phyloP scores from a whole-genome alignment of 2,797 vertebrate species.

The Melanogrammus aeglefinus region DNA sequence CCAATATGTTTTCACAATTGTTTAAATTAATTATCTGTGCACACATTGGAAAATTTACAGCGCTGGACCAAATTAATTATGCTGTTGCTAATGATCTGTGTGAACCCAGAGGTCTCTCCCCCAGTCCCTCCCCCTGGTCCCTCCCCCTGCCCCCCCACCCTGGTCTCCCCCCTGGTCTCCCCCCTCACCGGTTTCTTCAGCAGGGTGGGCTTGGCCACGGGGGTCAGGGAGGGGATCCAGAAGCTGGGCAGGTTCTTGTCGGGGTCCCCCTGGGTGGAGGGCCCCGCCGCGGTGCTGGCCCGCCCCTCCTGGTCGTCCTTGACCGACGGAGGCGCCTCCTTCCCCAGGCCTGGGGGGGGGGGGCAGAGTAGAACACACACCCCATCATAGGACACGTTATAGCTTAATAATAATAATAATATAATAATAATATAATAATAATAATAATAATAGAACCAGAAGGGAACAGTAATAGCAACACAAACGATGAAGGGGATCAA shows the following conservation, averaged over 20 bases:
- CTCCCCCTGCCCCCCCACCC: no score
- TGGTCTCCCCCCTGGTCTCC: no score
- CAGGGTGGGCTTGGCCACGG: constrained; percentile 81
- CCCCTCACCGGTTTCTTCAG: constrained; percentile 81
- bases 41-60: background rate
- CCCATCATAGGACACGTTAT: background rate
- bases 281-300: constrained; percentile 30
- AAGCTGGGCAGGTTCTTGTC: constrained; percentile 79
- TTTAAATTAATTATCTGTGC: background rate
- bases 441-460: background rate
- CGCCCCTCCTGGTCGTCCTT: constrained; percentile 15
- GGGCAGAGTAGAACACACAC: background rate
- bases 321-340: constrained; percentile 21
- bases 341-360: constrained; percentile 35
- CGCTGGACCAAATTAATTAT: background rate
- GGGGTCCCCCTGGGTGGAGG: constrained; percentile 29
- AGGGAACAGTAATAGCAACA: background rate
- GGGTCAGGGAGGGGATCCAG: constrained; percentile 87
- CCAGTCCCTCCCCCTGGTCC: no score
- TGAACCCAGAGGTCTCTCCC: no score
- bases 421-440: no score
- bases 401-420: background rate
- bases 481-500: no score
- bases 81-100: no score
- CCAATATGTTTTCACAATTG: background rate